Evolutionary conservation across 2,888 invertebrate species (phyloP), one percentile per base, ranked within the genome.

Genomic region (Troilus luridus): DNA sequence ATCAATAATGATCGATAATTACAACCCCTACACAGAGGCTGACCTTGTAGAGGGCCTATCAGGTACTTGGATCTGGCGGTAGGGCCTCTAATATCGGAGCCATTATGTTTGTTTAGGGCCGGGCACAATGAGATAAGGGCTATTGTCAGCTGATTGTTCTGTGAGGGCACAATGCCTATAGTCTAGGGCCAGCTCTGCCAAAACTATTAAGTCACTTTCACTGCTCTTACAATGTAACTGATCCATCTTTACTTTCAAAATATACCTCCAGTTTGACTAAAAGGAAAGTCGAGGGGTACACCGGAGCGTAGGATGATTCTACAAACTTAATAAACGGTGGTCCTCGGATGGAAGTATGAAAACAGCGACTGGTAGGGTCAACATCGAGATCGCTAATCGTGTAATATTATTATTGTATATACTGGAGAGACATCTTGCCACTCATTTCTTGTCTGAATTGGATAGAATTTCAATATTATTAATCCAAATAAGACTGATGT

Each of bases 91-190:
- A 77, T 77, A 77, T 41, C 27, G 14, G 14, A 41, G 27, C 72
- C 72, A 77, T 77, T 77, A 77, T 77, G 72, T 77, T 77, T 27
- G 12, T 41, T 77, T 77, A 77, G 72, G 41, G 72, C 27, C 27
- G 2, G 27, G 8, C 8, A 77, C 72, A 77, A 77, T 41, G 19
- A 77, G 72, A 77, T 77, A 77, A 77, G 72, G 72, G 17, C 19
- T 9, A 9, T 41, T 41, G 67, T 77, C 72, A 24, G 27, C 27
- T 77, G 19, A 77, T 77, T 77, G 41, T 41, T 24, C 72, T 19
- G 1, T 27, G 7, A 59, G 59, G 59, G 7, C 11, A 24, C 27
- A 67, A 41, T 24, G 41, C 21, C 27, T 27, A 27, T 27, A 77
- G 17, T 27, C 9, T 24, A 67, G 64, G 41, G n/a, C 10, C 2